These are phyloP conservation scores for Heteromyza rotundicornis DNA, from an alignment of 2,888 invertebrate species.

Conservation along the genomic window DNA sequence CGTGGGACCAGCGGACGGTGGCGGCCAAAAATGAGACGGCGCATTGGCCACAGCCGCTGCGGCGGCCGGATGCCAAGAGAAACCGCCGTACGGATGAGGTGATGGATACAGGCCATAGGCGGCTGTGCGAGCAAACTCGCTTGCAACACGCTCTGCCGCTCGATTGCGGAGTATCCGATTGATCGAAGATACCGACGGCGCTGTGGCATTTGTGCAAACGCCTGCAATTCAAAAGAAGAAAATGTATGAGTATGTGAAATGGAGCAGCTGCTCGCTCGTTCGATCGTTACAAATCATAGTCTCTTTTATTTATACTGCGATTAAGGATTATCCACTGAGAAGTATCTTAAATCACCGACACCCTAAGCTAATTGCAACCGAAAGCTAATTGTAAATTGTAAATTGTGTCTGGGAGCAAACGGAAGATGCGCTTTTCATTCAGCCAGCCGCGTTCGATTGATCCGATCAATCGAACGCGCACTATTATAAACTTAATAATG, in stretches of 20 bases:
- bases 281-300: too few relatives aligned
- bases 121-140: conserved; percentile 91
- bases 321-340: too few relatives aligned
- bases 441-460: not conserved
- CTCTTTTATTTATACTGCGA: too few relatives aligned
- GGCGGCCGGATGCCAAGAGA: conserved; percentile 64
- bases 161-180: conserved; percentile 94
- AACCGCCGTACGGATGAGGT: conserved; percentile 72
- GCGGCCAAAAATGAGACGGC: conserved; percentile 47
- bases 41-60: conserved; percentile 51
- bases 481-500: conserved; percentile 3
- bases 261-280: too few relatives aligned
- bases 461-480: not conserved
- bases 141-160: conserved; percentile 94
- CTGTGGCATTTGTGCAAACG: conserved; percentile 92
- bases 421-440: too few relatives aligned
- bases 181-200: conserved; percentile 96
- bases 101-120: conserved; percentile 86
- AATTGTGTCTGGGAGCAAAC: too few relatives aligned
- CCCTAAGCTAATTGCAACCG: not conserved
- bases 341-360: not conserved
- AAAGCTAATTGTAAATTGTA: too few relatives aligned
- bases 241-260: not conserved
- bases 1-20: conserved; percentile 62
- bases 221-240: conserved; percentile 66